Evolutionary conservation across 2,797 vertebrate species (phyloP).

Genomic region (Lepus townsendii): DNA sequence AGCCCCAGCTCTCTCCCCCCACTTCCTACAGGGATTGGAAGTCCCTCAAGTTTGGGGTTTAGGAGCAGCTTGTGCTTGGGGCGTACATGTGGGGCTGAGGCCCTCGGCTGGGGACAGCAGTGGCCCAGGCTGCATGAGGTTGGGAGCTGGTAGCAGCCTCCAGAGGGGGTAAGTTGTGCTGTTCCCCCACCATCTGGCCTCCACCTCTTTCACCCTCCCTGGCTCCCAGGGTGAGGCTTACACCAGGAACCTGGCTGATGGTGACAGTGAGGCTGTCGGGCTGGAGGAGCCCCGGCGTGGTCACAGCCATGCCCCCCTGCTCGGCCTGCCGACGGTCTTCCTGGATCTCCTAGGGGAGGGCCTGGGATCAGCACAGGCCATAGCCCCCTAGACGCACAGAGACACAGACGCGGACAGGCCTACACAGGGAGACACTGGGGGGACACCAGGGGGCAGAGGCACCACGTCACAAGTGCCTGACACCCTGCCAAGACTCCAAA

Average conservation of each 20-base stretch:
- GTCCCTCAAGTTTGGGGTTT: neutral
- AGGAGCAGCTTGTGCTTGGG: neutral
- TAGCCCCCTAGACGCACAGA: constrained; percentile 41
- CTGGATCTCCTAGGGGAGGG: constrained; percentile 95
- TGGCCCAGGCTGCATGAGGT: neutral
- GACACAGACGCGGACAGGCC: constrained; percentile 32
- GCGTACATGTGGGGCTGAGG: neutral
- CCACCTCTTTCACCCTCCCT: neutral
- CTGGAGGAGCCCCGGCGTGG: constrained; percentile 90
- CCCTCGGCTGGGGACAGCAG: neutral
- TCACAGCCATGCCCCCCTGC: constrained; percentile 94
- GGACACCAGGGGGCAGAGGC: constrained; percentile 52
- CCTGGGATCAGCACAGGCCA: constrained; percentile 67
- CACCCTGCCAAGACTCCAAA: neutral
- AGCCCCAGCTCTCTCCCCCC: constrained; percentile 6
- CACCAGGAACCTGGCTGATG: constrained; percentile 95
- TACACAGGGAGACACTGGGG: constrained; percentile 54
- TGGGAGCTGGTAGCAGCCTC: neutral
- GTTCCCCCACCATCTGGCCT: neutral
- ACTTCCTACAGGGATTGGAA: neutral
- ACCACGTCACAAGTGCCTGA: neutral
- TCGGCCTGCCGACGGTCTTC: constrained; percentile 97
- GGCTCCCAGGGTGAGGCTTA: constrained; percentile 87
- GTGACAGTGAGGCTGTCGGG: constrained; percentile 96
- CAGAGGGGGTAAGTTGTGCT: neutral